A percentile compares a stretch with the other conserved stretches of the same genome.
Evolutionary conservation across 2,113 vertebrate species (phyloP).

Genomic region (Anolis carolinensis): DNA sequence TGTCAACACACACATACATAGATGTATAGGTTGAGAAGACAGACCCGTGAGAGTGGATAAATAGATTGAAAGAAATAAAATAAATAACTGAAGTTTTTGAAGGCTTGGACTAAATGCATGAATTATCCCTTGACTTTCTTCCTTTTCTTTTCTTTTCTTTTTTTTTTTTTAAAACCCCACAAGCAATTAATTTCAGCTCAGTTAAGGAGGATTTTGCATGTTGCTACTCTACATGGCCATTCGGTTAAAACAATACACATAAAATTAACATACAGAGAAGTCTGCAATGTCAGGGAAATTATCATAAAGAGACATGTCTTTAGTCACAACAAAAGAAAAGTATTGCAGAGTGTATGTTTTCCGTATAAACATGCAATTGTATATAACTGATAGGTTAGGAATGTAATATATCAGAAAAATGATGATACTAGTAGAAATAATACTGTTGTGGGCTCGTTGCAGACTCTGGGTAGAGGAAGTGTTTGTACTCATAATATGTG

Average conservation of each 20-base stretch:
- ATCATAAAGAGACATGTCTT: background rate
- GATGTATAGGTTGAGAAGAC: background rate
- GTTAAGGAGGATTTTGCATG: background rate
- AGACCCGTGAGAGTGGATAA: background rate
- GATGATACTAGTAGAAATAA: background rate
- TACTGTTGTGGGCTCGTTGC: too few species aligned
- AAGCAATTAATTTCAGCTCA: background rate
- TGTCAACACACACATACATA: background rate
- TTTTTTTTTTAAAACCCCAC: too few species aligned
- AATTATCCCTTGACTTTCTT: background rate
- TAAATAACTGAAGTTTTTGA: background rate
- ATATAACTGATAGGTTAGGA: background rate
- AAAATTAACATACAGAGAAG: background rate
- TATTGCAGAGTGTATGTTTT: background rate
- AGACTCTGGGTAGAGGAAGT: background rate
- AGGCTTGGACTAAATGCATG: background rate
- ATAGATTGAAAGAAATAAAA: too few species aligned
- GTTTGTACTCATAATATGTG: background rate
- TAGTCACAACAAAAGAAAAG: background rate
- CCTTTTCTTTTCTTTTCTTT: too few species aligned
- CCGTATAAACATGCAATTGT: background rate
- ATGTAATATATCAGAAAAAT: background rate
- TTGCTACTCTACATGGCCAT: background rate
- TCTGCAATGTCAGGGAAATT: background rate
- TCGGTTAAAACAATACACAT: background rate